Evolutionary conservation across 2,888 invertebrate species (phyloP), one percentile per base, ranked within the genome.

Genomic region (Metalampra italica): DNA sequence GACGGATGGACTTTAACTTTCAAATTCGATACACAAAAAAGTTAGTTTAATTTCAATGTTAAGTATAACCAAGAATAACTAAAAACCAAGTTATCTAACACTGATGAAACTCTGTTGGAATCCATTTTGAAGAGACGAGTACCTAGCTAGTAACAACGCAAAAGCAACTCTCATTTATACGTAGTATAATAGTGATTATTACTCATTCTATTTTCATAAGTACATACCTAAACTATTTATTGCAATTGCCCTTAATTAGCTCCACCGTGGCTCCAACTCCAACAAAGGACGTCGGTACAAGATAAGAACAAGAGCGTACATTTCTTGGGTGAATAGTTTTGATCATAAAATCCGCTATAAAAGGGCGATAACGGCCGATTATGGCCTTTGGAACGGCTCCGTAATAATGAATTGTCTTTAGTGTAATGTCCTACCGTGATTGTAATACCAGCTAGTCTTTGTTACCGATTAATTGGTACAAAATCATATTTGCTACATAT

Each of bases 371-470:
- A 89, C 82, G 75, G 79, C 67, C 86, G 84, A 88, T 90, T 90
- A 90, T 79, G 74, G 79, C 75, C 72, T 66, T 63, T 71, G 70
- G 79, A 88, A 90, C 82, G 78, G 84, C 78, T 75, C 81, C 81
- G 80, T 86, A 88, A 89, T 90, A 89, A 90, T 86, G 87, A 89
- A 89, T 89, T 83, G 88, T 90, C 87, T 88, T 85, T 82, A 85
- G 86, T 81, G 80, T 84, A 86, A 84, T 80, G 78, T 69, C 65
- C 59, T 68, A 75, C 78, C 81, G 78, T 78, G 78, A 82, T 83
- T 78, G 71, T 72, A 68, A 62, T 69, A 64, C 60, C 60, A 55
- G 65, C 63, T 62, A 57, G 68, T 68, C 68, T 75, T 78, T 79
- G 78, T 78, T 76, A 70, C 47, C 56, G 56, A 57, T 64, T 71